A percentile compares a stretch with the other conserved stretches of the same genome.
Conservation (phyloP, 2,797 vertebrate species). For the Steatocranus sp. region DNA sequence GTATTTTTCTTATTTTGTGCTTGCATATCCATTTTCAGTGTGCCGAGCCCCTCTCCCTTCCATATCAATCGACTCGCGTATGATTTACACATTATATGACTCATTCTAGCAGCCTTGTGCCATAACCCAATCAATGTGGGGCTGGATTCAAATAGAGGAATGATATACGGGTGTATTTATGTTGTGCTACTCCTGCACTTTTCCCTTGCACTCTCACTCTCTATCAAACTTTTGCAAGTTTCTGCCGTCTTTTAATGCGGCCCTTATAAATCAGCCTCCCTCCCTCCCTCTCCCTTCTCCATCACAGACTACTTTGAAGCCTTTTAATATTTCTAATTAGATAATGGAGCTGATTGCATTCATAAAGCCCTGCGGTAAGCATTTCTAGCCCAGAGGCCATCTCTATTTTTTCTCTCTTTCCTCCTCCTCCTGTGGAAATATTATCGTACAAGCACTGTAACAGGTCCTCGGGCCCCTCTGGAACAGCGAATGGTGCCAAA, state of each 20-base stretch:
- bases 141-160: slow-evolving; percentile 41
- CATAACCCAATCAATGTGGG: slow-evolving; percentile 60
- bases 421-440: slow-evolving; percentile 47
- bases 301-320: slow-evolving; percentile 64
- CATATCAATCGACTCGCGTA: slow-evolving; percentile 38
- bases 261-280: slow-evolving; percentile 67
- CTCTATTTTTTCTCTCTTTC: neutral
- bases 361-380: slow-evolving; percentile 74
- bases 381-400: slow-evolving; percentile 57
- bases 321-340: slow-evolving; percentile 82
- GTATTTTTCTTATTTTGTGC: slow-evolving; percentile 41
- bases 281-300: slow-evolving; percentile 23
- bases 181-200: slow-evolving; percentile 57
- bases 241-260: slow-evolving; percentile 47
- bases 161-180: slow-evolving; percentile 61
- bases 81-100: slow-evolving; percentile 64
- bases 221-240: slow-evolving; percentile 60
- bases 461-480: slow-evolving; percentile 53
- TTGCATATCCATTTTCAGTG: slow-evolving; percentile 36
- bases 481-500: slow-evolving; percentile 56
- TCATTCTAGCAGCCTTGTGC: slow-evolving; percentile 44
- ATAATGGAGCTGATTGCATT: slow-evolving; percentile 77
- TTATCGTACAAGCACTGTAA: slow-evolving; percentile 69
- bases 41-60: slow-evolving; percentile 7
- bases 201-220: slow-evolving; percentile 15